Conservation (phyloP, 2,888 invertebrate genomes). For the Lathronympha strigana region DNA sequence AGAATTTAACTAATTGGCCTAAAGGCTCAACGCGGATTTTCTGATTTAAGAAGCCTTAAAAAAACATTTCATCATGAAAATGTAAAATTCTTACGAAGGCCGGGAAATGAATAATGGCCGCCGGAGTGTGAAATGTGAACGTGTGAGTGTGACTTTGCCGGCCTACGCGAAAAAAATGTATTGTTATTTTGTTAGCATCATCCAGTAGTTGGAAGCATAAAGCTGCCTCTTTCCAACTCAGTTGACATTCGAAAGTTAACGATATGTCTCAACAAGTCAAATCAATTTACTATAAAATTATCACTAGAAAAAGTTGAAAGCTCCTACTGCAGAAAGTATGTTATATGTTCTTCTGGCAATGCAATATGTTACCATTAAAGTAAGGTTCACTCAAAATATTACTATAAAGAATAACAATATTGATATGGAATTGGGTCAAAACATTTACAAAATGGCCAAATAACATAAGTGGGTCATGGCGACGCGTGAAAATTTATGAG, state of each 20-base stretch:
- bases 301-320: too few species aligned
- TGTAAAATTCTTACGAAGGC: background rate
- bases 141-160: background rate
- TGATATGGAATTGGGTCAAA: conserved; percentile 17
- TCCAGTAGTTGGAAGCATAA: too few species aligned
- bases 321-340: too few species aligned
- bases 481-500: conserved; percentile 32
- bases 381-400: background rate
- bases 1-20: conserved; percentile 2
- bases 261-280: too few species aligned
- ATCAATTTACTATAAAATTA: too few species aligned
- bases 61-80: background rate
- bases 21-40: background rate
- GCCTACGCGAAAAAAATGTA: background rate
- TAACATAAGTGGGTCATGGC: conserved; percentile 26
- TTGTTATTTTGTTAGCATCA: background rate
- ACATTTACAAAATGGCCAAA: conserved; percentile 27
- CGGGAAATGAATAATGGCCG: background rate
- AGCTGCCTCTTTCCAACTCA: too few species aligned
- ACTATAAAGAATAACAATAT: conserved; percentile 6
- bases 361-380: too few species aligned
- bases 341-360: too few species aligned
- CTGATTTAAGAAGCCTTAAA: conserved; percentile 4
- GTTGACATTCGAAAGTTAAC: too few species aligned
- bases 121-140: background rate